These are phyloP conservation scores for Apteryx mantelli DNA, from an alignment of 2,113 vertebrate species.

Conservation along the genomic window DNA sequence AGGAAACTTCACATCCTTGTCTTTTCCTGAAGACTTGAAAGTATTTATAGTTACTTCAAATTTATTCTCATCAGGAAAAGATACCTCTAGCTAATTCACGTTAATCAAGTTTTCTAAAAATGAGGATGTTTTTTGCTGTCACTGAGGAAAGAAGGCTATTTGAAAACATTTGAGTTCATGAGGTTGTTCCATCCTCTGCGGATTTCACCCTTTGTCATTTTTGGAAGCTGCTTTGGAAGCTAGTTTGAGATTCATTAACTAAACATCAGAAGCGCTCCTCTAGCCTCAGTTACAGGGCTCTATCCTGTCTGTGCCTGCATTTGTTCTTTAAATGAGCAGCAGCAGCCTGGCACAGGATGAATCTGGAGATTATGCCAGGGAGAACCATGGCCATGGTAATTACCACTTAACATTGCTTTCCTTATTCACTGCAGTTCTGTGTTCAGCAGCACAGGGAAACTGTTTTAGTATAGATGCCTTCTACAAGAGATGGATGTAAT, in stretches of 20 bases:
- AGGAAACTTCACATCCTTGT: neutral
- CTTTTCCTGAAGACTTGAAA: neutral
- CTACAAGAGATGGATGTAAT: neutral
- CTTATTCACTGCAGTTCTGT: no score
- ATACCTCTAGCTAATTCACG: neutral
- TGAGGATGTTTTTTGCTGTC: neutral
- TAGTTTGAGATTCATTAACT: neutral
- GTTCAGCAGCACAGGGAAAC: no score
- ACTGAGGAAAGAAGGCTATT: neutral
- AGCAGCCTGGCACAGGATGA: neutral
- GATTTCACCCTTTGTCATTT: neutral
- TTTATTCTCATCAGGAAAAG: neutral
- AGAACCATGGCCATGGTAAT: no score
- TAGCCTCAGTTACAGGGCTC: neutral
- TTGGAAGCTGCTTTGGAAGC: neutral
- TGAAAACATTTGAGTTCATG: neutral
- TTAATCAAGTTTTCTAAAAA: neutral
- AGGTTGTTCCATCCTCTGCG: neutral
- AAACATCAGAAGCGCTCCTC: neutral
- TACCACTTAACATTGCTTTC: no score
- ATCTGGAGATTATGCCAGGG: neutral
- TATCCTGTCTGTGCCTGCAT: neutral
- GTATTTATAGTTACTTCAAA: neutral
- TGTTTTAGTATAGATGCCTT: no score
- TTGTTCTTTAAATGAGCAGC: neutral